Percentiles rank a stretch among this genome's conserved stretches.
phyloP scores from a whole-genome alignment of 2,888 invertebrate species.

The Ophioninae sp. region DNA sequence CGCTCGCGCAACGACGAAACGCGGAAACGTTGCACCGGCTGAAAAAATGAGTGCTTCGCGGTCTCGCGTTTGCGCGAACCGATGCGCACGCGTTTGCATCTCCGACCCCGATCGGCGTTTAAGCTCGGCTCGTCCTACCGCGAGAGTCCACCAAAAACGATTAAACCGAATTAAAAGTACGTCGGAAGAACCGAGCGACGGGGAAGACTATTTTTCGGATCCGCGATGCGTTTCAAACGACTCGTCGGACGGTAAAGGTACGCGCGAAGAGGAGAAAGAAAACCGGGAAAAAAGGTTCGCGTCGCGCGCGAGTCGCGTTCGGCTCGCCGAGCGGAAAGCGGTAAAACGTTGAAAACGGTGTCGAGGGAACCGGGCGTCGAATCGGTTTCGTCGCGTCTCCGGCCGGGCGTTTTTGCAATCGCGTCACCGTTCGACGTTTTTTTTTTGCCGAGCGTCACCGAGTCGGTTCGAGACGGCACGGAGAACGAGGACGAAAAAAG shows the following conservation, averaged over 20 bases:
- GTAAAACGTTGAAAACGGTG: neutral
- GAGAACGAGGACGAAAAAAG: neutral
- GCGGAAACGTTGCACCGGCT: neutral
- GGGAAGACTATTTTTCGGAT: neutral
- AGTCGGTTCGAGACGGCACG: neutral
- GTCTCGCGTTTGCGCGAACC: neutral
- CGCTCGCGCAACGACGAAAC: neutral
- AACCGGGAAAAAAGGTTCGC: neutral
- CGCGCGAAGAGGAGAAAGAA: neutral
- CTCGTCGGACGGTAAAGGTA: neutral
- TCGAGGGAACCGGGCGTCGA: neutral
- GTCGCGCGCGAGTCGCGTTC: neutral
- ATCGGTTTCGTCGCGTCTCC: neutral
- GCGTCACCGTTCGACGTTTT: neutral
- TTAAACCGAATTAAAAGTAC: neutral
- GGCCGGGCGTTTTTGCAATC: neutral
- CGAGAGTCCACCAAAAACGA: neutral
- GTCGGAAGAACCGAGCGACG: neutral
- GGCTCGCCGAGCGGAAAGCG: neutral
- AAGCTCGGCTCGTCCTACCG: neutral
- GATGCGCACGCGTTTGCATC: neutral
- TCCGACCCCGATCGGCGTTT: neutral
- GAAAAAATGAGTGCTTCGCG: neutral
- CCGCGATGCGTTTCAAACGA: neutral
- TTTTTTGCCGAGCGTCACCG: too few species aligned